These are phyloP conservation scores for Cydia amplana DNA, from an alignment of 1,140 invertebrate genomes.

Conservation along the genomic window DNA sequence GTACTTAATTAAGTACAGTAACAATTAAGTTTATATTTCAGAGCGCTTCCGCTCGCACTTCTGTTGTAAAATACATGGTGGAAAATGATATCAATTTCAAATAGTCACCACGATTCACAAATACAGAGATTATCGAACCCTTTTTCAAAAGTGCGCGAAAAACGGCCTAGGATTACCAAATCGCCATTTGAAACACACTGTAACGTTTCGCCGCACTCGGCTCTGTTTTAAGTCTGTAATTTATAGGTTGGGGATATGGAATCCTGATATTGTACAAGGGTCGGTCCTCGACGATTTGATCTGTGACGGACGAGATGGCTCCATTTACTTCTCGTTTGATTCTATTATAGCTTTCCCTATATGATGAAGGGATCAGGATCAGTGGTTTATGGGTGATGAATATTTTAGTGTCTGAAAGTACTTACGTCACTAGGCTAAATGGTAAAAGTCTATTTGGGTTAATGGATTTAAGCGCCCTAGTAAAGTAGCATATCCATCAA, in stretches of 20 bases:
- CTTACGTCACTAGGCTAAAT: not conserved
- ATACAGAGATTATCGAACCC: not conserved
- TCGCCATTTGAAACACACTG: constrained; percentile 3
- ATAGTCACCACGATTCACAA: not conserved
- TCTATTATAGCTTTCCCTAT: constrained; percentile 18
- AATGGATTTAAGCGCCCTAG: not conserved
- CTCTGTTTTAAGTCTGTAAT: constrained; percentile 12
- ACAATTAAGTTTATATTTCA: too few species aligned
- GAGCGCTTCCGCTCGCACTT: too few species aligned
- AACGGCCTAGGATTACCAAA: not conserved
- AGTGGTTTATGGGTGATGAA: constrained; percentile 28
- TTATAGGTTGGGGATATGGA: constrained; percentile 21
- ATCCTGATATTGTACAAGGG: constrained; percentile 27
- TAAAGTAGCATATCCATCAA: not conserved
- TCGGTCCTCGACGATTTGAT: constrained; percentile 1
- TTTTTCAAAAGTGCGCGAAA: not conserved
- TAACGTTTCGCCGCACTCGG: not conserved
- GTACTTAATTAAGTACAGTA: too few species aligned
- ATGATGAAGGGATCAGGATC: not conserved
- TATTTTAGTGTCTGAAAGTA: constrained; percentile 3
- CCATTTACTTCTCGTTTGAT: constrained; percentile 26
- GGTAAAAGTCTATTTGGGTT: not conserved
- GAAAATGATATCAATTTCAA: too few species aligned
- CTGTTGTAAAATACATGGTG: too few species aligned
- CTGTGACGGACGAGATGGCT: constrained; percentile 22